Conservation (phyloP, 2,888 invertebrate genomes). For the Watsonalla binaria region DNA sequence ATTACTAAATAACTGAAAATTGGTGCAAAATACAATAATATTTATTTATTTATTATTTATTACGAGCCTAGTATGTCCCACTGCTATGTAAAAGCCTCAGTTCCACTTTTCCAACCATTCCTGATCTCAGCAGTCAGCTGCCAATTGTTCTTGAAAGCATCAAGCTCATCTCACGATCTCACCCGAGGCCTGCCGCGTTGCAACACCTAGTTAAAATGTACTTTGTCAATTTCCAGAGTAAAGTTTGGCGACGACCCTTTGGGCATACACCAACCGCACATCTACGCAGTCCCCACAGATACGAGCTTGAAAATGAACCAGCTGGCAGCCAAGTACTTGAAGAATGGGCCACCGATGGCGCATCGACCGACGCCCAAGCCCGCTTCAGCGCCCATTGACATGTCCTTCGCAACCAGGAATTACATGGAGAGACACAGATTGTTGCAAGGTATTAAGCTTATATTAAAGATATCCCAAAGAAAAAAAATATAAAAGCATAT, state of each 20-base stretch:
- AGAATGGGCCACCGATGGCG: slow-evolving; percentile 21
- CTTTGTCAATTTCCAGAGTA: slow-evolving; percentile 39
- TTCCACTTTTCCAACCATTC: no score
- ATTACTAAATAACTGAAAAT: no score
- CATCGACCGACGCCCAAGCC: slow-evolving; percentile 24
- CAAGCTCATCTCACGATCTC: no score
- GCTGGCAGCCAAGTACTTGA: slow-evolving; percentile 68
- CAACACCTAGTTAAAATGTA: not conserved
- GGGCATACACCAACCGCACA: slow-evolving; percentile 44
- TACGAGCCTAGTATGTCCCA: no score
- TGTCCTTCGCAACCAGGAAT: slow-evolving; percentile 85
- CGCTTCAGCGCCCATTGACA: slow-evolving; percentile 65
- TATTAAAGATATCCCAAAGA: no score
- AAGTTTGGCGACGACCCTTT: slow-evolving; percentile 68
- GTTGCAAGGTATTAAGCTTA: slow-evolving; percentile 54
- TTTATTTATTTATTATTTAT: no score
- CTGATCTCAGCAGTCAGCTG: no score
- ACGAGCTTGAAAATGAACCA: slow-evolving; percentile 74
- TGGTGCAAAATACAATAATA: no score
- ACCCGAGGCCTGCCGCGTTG: no score
- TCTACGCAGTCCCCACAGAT: slow-evolving; percentile 46
- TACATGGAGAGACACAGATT: slow-evolving; percentile 84
- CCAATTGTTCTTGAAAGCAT: no score
- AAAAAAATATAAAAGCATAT: no score
- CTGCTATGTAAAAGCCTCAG: no score